Conservation (phyloP, 1,140 invertebrate species). For the Melanaphis sacchari region DNA sequence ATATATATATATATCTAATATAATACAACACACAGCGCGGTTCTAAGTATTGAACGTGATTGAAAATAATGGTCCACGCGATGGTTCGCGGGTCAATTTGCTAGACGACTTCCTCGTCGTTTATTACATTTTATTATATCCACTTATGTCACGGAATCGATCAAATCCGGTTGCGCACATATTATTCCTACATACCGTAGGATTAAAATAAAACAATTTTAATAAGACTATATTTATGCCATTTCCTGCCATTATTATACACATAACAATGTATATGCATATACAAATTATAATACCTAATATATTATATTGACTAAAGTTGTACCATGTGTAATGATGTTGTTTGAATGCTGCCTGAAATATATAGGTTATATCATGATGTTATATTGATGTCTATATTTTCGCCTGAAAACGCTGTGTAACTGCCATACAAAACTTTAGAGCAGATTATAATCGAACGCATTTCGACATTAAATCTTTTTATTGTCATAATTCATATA, state of each 20-base stretch:
- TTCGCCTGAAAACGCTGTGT: too few species aligned
- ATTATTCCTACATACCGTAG: not conserved
- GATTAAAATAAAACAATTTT: slow-evolving; percentile 23
- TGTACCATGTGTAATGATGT: not conserved
- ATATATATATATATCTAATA: not conserved
- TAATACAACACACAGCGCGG: not conserved
- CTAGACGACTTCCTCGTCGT: not conserved
- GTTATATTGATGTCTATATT: too few species aligned
- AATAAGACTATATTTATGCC: slow-evolving; percentile 11
- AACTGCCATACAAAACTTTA: too few species aligned
- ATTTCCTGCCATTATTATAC: not conserved
- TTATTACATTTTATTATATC: not conserved
- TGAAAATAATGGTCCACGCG: slow-evolving; percentile 37
- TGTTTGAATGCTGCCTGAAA: not conserved
- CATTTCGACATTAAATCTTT: too few species aligned
- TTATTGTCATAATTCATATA: too few species aligned
- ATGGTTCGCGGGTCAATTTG: slow-evolving; percentile 40
- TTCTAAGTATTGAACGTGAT: slow-evolving; percentile 19
- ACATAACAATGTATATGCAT: not conserved
- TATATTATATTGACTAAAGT: not conserved
- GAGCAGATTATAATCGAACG: too few species aligned
- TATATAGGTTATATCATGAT: not conserved
- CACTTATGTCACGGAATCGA: slow-evolving; percentile 23
- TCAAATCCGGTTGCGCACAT: not conserved
- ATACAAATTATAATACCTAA: not conserved